Base-by-base conservation (phyloP, 1,140 invertebrate species). In the Hypothenemus hampei region DNA sequence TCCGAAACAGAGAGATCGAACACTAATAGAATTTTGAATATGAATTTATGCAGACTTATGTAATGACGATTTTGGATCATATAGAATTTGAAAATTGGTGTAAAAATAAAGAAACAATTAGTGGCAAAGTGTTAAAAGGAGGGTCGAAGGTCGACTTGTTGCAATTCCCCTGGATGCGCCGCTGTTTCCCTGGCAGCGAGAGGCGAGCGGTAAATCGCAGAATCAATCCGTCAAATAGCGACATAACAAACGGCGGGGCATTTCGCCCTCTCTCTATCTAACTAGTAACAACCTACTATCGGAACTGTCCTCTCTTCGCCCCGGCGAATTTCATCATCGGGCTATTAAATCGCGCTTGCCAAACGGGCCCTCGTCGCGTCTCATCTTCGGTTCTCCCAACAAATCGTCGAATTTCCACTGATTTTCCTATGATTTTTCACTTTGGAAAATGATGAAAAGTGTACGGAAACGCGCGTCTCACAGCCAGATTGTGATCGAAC, bases 171-270 rank as follows among this genome's bases (percentile, higher is more conserved):
- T 51, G 48, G 55, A 51, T 51, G 47, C 57, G 49, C 49, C 48
- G 49, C n/a, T n/a, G n/a, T n/a, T n/a, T 58, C 46, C 57, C 50
- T 44, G 36, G 44, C 45, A 58, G 49, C 36, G 43, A n/a, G n/a
- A n/a, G n/a, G n/a, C n/a, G n/a, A 53, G 50, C 54, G 50, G 54
- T 60, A 50, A 60, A 60, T 60, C 59, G 59, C 49, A 57, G 59
- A 51, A 60, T 60, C 59, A 60, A 57, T 60, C 59, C 54, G 54
- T 60, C 59, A 60, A 60, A 60, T 57, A 57, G 54, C 59, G 59
- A 57, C 54, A 56, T 56, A 56, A 60, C 54, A 57, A 57, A 57
- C 55, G 48, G 55, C 47, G 46, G 55, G 55, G 45, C 56, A 58
- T 61, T 54, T 61, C 31, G 40, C 52, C 48, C 39, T 58, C 56